Evolutionary conservation across 2,113 vertebrate genomes (phyloP).

Genomic region (Heterochromis multidens): DNA sequence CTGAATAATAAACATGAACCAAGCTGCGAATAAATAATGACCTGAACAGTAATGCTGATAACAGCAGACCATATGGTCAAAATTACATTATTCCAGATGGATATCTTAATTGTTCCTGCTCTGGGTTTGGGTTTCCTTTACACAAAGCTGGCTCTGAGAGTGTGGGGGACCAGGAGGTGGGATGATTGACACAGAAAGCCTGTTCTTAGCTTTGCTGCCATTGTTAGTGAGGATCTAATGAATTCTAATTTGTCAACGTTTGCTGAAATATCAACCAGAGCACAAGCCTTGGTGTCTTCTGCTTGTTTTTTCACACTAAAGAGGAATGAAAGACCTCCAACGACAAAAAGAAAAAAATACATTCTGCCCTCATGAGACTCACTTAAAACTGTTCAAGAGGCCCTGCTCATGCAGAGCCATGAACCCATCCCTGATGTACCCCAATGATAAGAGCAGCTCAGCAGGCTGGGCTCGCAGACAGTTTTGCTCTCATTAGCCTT

Average conservation of each 20-base stretch:
- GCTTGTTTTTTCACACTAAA: neutral
- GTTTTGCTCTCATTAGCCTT: neutral
- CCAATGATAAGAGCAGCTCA: neutral
- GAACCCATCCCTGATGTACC: neutral
- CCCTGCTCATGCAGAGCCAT: neutral
- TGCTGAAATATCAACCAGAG: neutral
- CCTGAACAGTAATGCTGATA: neutral
- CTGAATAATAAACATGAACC: constrained; percentile 41
- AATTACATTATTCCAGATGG: constrained; percentile 67
- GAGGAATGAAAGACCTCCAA: constrained; percentile 12
- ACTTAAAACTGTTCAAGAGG: neutral
- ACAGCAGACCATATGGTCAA: constrained; percentile 52
- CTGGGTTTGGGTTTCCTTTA: constrained; percentile 64
- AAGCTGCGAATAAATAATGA: constrained; percentile 46
- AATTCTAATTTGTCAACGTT: constrained; percentile 3
- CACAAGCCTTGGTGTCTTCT: neutral
- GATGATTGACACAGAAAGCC: constrained; percentile 23
- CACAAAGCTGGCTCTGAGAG: constrained; percentile 39
- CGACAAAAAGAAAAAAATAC: neutral
- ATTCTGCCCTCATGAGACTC: neutral
- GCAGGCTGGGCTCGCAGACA: neutral
- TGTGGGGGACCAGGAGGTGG: neutral
- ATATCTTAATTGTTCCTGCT: constrained; percentile 58
- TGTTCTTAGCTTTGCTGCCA: neutral
- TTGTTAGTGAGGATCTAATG: neutral